Conservation (phyloP, 2,888 invertebrate species). For the Drosophila paramelanica region DNA sequence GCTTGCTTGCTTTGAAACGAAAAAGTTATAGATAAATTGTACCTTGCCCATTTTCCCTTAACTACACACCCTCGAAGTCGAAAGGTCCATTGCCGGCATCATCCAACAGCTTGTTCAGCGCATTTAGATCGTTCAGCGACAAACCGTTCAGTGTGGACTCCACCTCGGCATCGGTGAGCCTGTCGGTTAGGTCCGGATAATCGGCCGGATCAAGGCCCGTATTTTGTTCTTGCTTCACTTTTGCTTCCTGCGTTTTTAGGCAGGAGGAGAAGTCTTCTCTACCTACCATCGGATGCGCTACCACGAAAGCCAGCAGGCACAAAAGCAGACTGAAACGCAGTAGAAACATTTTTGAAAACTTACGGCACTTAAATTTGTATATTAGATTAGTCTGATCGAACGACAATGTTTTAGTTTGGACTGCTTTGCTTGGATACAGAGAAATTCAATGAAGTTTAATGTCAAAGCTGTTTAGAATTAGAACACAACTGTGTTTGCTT, state of each 20-base stretch:
- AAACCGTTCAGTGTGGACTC: constrained; percentile 76
- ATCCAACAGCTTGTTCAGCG: constrained; percentile 73
- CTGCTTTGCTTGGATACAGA: constrained; percentile 5
- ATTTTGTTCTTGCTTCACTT: constrained; percentile 10
- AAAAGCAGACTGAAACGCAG: constrained; percentile 31
- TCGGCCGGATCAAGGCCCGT: constrained; percentile 23
- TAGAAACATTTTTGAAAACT: constrained; percentile 45
- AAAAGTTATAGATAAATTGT: constrained; percentile 9
- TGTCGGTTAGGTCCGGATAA: constrained; percentile 67
- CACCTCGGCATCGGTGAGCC: constrained; percentile 78
- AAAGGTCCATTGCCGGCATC: constrained; percentile 47
- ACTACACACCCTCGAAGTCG: constrained; percentile 38
- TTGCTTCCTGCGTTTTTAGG: constrained; percentile 7
- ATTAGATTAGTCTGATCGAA: constrained; percentile 8
- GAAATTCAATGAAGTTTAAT: neutral
- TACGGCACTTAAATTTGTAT: constrained; percentile 39
- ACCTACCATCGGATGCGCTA: constrained; percentile 51
- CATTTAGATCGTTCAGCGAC: constrained; percentile 74
- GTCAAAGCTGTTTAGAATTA: neutral
- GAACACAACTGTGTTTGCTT: neutral
- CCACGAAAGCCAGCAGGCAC: constrained; percentile 4
- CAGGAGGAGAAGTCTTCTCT: too few relatives aligned
- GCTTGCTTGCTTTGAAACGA: constrained; percentile 58
- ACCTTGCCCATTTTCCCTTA: neutral
- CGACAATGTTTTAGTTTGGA: constrained; percentile 10